These are phyloP conservation scores for Danionella dracula DNA, from an alignment of 2,797 vertebrate species.

Conservation along the genomic window DNA sequence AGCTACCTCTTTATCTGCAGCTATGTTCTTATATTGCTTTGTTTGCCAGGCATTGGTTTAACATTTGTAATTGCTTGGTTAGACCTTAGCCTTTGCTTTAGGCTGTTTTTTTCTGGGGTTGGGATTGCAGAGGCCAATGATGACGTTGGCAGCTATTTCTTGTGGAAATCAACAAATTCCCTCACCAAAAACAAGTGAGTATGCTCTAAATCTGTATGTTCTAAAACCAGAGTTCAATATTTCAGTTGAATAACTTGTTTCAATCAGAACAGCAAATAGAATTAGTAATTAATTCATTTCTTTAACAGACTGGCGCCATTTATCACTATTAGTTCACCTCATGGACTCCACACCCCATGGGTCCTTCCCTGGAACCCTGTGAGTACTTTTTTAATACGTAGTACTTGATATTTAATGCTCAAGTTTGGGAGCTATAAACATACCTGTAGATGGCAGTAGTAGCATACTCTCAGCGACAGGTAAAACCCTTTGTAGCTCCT, in stretches of 20 bases:
- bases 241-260: not conserved
- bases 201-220: too few species aligned
- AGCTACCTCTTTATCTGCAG: not conserved
- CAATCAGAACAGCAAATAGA: too few species aligned
- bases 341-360: conserved; percentile 24
- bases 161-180: conserved; percentile 44
- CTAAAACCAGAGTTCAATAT: too few species aligned
- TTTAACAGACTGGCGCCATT: conserved; percentile 9
- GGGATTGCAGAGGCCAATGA: conserved; percentile 56
- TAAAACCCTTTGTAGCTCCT: not conserved
- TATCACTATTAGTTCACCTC: not conserved
- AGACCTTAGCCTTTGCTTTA: too few species aligned
- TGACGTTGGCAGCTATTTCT: conserved; percentile 50
- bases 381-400: not conserved
- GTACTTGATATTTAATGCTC: not conserved
- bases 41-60: too few species aligned
- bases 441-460: conserved; percentile 9
- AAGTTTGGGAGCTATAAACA: not conserved
- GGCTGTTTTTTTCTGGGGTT: not conserved
- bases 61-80: too few species aligned
- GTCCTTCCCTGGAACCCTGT: conserved; percentile 39
- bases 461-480: too few species aligned
- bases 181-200: conserved; percentile 43
- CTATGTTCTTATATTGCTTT: not conserved
- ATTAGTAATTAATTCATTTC: too few species aligned